Evolutionary conservation across 2,113 vertebrate genomes (phyloP).

Genomic region (Mola mola): DNA sequence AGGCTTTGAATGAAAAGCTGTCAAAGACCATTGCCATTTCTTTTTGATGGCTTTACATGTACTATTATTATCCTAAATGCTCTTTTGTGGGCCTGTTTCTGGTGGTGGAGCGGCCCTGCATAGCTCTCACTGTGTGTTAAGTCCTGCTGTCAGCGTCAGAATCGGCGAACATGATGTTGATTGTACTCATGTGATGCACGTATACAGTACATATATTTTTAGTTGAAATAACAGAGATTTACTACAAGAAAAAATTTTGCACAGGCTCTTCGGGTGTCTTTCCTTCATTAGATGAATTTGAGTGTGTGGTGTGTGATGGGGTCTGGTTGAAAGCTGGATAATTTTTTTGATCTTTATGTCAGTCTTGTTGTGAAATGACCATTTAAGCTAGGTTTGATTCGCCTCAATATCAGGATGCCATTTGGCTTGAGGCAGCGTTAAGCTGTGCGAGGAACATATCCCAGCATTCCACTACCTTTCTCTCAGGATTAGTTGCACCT

Average conservation of each 20-base stretch:
- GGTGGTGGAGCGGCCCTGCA: constrained; percentile 79
- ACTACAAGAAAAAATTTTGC: too few species aligned
- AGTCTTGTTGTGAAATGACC: constrained; percentile 27
- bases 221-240: too few species aligned
- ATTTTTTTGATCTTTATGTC: constrained; percentile 34
- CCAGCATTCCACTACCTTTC: constrained; percentile 24
- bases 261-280: constrained; percentile 5
- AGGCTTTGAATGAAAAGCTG: constrained; percentile 92
- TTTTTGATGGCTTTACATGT: constrained; percentile 89
- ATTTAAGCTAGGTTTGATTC: constrained; percentile 17
- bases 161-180: constrained; percentile 81
- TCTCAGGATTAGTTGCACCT: constrained; percentile 54
- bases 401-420: constrained; percentile 4
- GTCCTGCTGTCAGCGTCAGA: constrained; percentile 84
- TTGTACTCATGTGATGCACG: constrained; percentile 58
- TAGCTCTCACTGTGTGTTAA: constrained; percentile 83
- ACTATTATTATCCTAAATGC: constrained; percentile 90
- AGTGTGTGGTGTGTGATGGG: constrained; percentile 15
- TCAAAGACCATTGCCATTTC: constrained; percentile 77
- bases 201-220: too few species aligned
- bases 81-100: constrained; percentile 87
- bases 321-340: constrained; percentile 35
- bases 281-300: constrained; percentile 45
- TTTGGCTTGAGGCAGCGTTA: constrained; percentile 37
- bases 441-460: constrained; percentile 5